These are phyloP conservation scores for Xiphias gladius DNA, from an alignment of 2,113 vertebrate genomes.

Conservation along the genomic window DNA sequence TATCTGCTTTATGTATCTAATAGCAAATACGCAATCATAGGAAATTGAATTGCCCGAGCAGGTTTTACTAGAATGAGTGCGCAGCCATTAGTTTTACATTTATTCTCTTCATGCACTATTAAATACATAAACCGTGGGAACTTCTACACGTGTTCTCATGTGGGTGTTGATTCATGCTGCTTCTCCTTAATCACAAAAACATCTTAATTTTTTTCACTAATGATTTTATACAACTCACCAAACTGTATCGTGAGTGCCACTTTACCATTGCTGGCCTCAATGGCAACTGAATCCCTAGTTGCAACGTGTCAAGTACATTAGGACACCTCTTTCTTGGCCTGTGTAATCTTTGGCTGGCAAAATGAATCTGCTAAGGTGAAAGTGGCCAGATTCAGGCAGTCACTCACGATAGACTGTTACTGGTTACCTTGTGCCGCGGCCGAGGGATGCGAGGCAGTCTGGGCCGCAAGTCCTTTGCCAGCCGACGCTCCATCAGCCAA, in stretches of 20 bases:
- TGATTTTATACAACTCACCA: not conserved
- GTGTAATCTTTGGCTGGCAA: not conserved
- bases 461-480: slow-evolving; percentile 73
- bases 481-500: slow-evolving; percentile 90
- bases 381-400: not conserved
- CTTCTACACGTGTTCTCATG: too few relatives aligned
- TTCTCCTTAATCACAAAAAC: not conserved
- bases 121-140: too few relatives aligned
- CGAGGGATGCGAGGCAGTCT: slow-evolving; percentile 93
- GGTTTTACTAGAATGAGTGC: too few relatives aligned
- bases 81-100: too few relatives aligned
- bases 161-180: not conserved
- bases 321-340: not conserved
- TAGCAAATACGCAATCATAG: too few relatives aligned
- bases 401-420: not conserved
- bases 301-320: not conserved
- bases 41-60: too few relatives aligned
- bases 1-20: too few relatives aligned
- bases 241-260: not conserved
- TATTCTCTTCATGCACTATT: too few relatives aligned
- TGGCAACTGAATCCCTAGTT: not conserved
- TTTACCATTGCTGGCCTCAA: not conserved
- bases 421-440: slow-evolving; percentile 88
- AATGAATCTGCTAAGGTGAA: not conserved
- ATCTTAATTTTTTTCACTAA: not conserved